Percentiles rank a stretch among this genome's conserved stretches.
These are phyloP conservation scores for Moxostoma hubbsi DNA, from an alignment of 2,797 vertebrate species.

Conservation along the genomic window DNA sequence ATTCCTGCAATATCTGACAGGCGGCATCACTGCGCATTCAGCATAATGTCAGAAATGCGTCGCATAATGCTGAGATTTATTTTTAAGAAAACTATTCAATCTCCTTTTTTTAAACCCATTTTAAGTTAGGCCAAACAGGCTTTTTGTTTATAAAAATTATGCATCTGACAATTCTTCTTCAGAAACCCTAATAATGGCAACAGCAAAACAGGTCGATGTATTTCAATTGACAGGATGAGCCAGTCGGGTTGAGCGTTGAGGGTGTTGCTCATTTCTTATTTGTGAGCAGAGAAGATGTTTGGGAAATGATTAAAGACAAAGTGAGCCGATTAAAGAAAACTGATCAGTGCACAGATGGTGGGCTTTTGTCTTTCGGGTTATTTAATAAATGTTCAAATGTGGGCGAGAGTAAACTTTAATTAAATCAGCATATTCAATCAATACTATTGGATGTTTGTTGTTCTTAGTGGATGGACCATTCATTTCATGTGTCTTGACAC, in stretches of 20 bases:
- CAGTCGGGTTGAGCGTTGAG: no score
- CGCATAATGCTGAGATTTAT: slow-evolving; percentile 22
- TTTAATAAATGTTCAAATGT: slow-evolving; percentile 53
- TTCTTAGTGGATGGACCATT: slow-evolving; percentile 35
- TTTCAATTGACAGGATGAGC: no score
- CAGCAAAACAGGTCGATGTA: slow-evolving; percentile 44
- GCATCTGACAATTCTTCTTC: background rate
- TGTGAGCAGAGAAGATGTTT: slow-evolving; percentile 22
- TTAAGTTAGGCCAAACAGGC: background rate
- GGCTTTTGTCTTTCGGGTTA: slow-evolving; percentile 55
- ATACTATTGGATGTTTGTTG: slow-evolving; percentile 48
- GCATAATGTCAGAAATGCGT: slow-evolving; percentile 7
- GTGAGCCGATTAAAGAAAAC: slow-evolving; percentile 27
- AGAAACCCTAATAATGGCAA: slow-evolving; percentile 33
- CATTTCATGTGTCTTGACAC: slow-evolving; percentile 1
- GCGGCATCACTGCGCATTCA: slow-evolving; percentile 3
- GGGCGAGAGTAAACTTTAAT: slow-evolving; percentile 40
- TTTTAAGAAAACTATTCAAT: background rate
- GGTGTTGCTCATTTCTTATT: no score
- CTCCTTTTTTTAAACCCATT: background rate
- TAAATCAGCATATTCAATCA: slow-evolving; percentile 58
- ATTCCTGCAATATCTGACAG: background rate
- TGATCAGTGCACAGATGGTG: slow-evolving; percentile 54
- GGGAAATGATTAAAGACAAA: slow-evolving; percentile 50
- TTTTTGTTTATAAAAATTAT: background rate